Evolutionary conservation across 1,140 invertebrate genomes (phyloP).

Genomic region (Lucilia cuprina): DNA sequence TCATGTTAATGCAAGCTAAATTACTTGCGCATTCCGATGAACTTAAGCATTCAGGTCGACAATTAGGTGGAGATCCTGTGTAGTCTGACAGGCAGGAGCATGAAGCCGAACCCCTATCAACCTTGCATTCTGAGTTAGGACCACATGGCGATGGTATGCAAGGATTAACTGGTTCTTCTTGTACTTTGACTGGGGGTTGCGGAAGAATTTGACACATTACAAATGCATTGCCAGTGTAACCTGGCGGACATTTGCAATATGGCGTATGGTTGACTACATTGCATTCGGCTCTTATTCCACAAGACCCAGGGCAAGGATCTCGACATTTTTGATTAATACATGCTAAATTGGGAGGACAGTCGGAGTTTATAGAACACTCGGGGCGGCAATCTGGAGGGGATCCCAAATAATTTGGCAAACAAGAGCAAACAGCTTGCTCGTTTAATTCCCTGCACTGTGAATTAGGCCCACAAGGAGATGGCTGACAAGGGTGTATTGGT

Average conservation of each 20-base stretch:
- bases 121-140: constrained; percentile 75
- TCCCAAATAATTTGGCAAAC: constrained; percentile 69
- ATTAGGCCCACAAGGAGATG: constrained; percentile 78
- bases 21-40: constrained; percentile 74
- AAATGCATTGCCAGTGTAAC: constrained; percentile 84
- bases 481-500: constrained; percentile 67
- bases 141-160: constrained; percentile 78
- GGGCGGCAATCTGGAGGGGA: constrained; percentile 71
- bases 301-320: constrained; percentile 73
- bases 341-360: constrained; percentile 71
- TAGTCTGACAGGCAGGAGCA: constrained; percentile 80
- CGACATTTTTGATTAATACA: constrained; percentile 77
- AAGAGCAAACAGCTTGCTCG: constrained; percentile 70
- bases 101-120: constrained; percentile 71
- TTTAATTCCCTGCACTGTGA: constrained; percentile 69
- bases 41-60: constrained; percentile 71
- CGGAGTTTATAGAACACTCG: constrained; percentile 71
- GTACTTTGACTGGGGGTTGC: constrained; percentile 44
- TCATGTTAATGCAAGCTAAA: constrained; percentile 72
- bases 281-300: constrained; percentile 75
- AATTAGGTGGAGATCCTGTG: constrained; percentile 78
- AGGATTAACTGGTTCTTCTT: constrained; percentile 63
- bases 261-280: constrained; percentile 83
- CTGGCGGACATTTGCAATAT: constrained; percentile 77
- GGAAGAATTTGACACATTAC: constrained; percentile 59